phyloP scores from a whole-genome alignment of 2,113 vertebrate species.

The Macrotis lagotis region DNA sequence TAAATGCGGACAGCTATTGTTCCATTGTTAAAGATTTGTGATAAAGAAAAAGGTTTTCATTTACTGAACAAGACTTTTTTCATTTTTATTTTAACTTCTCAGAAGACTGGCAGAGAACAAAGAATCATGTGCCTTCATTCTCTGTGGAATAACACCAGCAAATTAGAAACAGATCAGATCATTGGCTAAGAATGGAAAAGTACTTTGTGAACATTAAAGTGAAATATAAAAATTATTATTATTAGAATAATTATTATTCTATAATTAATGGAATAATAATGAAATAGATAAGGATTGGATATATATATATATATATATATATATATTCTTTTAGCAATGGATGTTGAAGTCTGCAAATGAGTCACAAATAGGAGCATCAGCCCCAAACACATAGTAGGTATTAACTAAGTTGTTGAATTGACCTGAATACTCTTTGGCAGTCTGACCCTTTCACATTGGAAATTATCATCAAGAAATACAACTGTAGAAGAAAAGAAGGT shows the following conservation, averaged over 20 bases:
- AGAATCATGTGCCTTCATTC: not conserved
- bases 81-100: not conserved
- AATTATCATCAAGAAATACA: not conserved
- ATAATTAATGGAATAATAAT: not conserved
- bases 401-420: not conserved
- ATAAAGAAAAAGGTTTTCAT: not conserved
- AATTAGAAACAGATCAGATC: not conserved
- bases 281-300: not conserved
- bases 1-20: not conserved
- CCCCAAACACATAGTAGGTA: not conserved
- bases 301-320: no score
- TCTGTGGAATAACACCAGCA: not conserved
- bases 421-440: not conserved
- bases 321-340: not conserved
- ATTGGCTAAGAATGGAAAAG: not conserved
- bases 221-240: not conserved
- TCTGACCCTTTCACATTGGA: not conserved
- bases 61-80: not conserved
- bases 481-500: not conserved
- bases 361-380: not conserved
- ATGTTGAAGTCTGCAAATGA: not conserved
- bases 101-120: not conserved
- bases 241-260: not conserved
- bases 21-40: not conserved
- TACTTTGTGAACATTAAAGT: not conserved